Percentiles rank a stretch among this genome's conserved stretches.
Evolutionary conservation across 1,140 invertebrate species (phyloP).

Genomic region (Phocides pigmalion): DNA sequence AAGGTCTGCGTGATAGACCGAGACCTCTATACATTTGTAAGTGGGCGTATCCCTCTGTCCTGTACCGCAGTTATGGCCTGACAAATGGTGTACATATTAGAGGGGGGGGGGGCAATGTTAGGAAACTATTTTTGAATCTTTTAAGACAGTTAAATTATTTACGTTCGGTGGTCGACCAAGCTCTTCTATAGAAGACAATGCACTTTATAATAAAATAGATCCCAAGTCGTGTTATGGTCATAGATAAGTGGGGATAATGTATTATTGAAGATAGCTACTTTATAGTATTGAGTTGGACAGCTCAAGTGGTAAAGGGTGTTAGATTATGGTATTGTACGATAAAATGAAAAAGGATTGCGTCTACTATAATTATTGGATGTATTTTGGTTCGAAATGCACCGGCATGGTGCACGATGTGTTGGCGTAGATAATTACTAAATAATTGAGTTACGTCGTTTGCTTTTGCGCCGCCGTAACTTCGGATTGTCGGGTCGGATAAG

Average conservation of each 20-base stretch:
- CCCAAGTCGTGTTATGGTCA: slow-evolving; percentile 73
- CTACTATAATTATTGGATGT: slow-evolving; percentile 57
- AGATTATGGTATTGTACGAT: slow-evolving; percentile 59
- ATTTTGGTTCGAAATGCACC: slow-evolving; percentile 27
- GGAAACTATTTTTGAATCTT: slow-evolving; percentile 84
- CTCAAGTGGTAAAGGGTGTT: slow-evolving; percentile 73
- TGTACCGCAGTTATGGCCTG: slow-evolving; percentile 80
- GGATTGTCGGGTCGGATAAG: background rate
- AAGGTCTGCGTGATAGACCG: slow-evolving; percentile 42
- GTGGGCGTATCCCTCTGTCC: slow-evolving; percentile 63
- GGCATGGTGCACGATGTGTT: slow-evolving; percentile 18
- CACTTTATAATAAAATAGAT: slow-evolving; percentile 83
- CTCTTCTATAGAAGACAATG: slow-evolving; percentile 73
- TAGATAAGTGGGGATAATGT: slow-evolving; percentile 79
- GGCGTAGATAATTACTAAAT: slow-evolving; percentile 27
- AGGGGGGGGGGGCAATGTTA: slow-evolving; percentile 80
- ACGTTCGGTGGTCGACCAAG: slow-evolving; percentile 70
- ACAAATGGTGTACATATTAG: slow-evolving; percentile 83
- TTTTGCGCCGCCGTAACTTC: background rate
- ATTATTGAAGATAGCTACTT: slow-evolving; percentile 77
- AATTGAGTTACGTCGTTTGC: slow-evolving; percentile 24
- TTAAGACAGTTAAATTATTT: slow-evolving; percentile 84
- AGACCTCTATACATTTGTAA: slow-evolving; percentile 51
- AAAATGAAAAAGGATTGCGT: slow-evolving; percentile 57
- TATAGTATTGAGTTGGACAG: slow-evolving; percentile 74